Percentiles rank a stretch among this genome's conserved stretches.
Evolutionary conservation across 2,888 invertebrate species (phyloP).

Genomic region (Steinernema scapterisci): DNA sequence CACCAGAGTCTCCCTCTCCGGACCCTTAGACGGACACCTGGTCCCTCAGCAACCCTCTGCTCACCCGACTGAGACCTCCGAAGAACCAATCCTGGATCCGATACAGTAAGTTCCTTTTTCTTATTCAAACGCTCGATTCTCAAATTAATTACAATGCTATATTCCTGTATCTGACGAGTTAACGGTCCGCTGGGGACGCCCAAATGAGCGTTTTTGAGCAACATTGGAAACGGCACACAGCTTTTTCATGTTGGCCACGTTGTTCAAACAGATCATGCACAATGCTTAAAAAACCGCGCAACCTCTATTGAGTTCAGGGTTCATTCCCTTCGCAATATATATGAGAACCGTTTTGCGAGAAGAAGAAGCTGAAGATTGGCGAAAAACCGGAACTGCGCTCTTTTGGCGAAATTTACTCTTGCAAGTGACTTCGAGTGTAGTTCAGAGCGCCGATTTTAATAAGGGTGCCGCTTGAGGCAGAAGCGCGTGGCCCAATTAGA

Average conservation of each 20-base stretch:
- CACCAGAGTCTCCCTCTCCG: background rate
- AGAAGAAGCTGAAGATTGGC: background rate
- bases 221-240: no score
- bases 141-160: background rate
- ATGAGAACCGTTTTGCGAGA: no score
- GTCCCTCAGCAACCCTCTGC: background rate
- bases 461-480: slow-evolving; percentile 1
- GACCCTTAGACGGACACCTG: background rate
- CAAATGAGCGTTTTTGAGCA: no score
- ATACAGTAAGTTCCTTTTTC: slow-evolving; percentile 14
- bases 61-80: background rate
- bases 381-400: slow-evolving; percentile 21
- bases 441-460: slow-evolving; percentile 1
- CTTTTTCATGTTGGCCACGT: background rate
- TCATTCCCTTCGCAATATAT: no score
- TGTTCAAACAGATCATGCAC: background rate
- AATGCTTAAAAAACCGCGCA: background rate
- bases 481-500: slow-evolving; percentile 6
- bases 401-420: background rate
- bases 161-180: no score
- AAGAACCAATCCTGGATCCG: slow-evolving; percentile 14
- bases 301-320: background rate
- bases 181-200: background rate
- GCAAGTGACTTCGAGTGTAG: background rate
- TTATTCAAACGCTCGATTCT: background rate